Evolutionary conservation across 2,113 vertebrate genomes (phyloP).

Genomic region (Mesitornis unicolor): DNA sequence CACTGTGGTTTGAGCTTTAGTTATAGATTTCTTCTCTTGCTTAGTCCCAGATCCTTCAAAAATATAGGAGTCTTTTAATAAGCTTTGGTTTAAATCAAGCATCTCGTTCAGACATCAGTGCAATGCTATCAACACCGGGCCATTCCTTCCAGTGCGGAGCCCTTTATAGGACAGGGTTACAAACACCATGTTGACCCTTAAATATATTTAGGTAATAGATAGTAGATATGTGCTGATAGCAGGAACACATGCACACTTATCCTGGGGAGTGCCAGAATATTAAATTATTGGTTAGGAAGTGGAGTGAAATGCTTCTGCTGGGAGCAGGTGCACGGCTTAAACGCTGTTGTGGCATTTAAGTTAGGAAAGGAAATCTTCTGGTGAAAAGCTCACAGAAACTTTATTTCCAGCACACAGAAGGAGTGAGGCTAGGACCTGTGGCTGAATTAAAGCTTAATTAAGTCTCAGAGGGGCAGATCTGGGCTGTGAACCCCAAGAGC

Average conservation of each 20-base stretch:
- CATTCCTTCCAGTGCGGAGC: neutral
- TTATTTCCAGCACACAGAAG: neutral
- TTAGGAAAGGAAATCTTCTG: neutral
- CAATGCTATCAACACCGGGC: neutral
- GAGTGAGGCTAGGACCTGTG: neutral
- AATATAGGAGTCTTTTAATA: neutral
- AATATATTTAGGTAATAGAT: neutral
- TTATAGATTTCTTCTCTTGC: neutral
- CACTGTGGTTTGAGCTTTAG: neutral
- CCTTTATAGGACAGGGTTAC: neutral
- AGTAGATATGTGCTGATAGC: neutral
- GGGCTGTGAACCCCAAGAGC: neutral
- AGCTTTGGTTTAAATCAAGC: neutral
- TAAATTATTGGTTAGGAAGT: neutral
- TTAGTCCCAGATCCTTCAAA: neutral
- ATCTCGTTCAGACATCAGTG: neutral
- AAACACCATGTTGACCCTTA: neutral
- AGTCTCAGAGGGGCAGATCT: neutral
- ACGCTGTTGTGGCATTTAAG: neutral
- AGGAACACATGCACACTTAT: neutral
- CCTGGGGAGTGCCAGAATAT: neutral
- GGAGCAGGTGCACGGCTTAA: constrained; percentile 3
- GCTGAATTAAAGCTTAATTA: neutral
- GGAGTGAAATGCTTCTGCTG: neutral
- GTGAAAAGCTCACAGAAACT: neutral